These are phyloP conservation scores for Mythimna impura DNA, from an alignment of 2,888 invertebrate genomes.

Conservation along the genomic window DNA sequence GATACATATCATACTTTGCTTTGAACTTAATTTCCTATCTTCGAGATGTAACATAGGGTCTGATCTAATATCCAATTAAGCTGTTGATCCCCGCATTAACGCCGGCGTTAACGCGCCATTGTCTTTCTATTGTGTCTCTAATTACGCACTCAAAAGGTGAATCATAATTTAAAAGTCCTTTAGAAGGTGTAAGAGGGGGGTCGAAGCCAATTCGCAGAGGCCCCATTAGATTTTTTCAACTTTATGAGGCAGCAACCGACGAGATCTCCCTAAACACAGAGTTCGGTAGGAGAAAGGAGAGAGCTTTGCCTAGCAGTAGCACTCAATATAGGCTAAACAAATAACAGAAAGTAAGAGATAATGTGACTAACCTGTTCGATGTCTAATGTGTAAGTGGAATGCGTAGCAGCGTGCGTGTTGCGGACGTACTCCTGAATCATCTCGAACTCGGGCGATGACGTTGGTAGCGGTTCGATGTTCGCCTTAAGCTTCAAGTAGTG, in stretches of 20 bases:
- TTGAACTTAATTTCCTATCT: no score
- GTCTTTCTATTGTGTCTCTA: no score
- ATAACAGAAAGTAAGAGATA: not conserved
- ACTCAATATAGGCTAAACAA: no score
- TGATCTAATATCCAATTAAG: no score
- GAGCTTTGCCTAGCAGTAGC: not conserved
- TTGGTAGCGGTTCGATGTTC: conserved; percentile 93
- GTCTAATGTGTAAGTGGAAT: conserved; percentile 89
- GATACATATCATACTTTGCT: no score
- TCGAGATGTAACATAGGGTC: no score
- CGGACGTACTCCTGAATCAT: conserved; percentile 94
- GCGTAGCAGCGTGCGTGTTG: conserved; percentile 98
- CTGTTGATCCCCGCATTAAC: no score
- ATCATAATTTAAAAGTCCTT: no score
- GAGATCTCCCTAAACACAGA: not conserved
- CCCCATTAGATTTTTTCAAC: not conserved
- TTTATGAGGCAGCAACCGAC: not conserved
- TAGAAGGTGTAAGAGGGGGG: no score
- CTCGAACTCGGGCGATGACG: conserved; percentile 92
- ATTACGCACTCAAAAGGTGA: no score
- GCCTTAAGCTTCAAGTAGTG: conserved; percentile 97
- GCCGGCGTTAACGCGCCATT: no score
- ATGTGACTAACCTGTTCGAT: conserved; percentile 75
- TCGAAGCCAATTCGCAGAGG: not conserved
- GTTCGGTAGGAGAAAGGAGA: not conserved